Evolutionary conservation across 2,888 invertebrate genomes (phyloP).

Genomic region (Melinaea marsaeus): DNA sequence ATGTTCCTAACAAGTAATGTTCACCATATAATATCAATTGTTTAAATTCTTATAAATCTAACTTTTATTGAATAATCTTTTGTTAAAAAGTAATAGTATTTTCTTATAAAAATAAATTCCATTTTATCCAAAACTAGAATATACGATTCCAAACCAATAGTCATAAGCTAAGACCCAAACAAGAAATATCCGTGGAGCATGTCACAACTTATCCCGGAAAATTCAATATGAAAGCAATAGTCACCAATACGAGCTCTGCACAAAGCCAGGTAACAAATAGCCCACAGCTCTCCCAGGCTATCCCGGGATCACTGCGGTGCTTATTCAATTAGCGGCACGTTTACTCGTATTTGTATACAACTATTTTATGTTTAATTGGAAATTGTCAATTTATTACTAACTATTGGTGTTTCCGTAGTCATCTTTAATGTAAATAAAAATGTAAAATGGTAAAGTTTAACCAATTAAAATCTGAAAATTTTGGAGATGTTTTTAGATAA

Average conservation of each 20-base stretch:
- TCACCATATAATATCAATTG: no score
- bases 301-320: constrained; percentile 28
- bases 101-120: no score
- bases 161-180: constrained; percentile 16
- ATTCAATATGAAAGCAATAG: constrained; percentile 35
- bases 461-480: no score
- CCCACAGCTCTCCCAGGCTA: constrained; percentile 22
- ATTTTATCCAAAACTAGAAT: background rate
- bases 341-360: background rate
- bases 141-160: constrained; percentile 12
- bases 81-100: background rate
- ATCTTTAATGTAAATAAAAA: no score
- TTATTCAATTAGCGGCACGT: constrained; percentile 32
- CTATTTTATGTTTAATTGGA: background rate
- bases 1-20: no score
- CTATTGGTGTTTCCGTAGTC: no score
- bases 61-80: no score
- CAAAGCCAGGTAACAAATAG: constrained; percentile 36
- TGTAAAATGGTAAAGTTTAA: no score
- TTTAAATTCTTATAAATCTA: no score
- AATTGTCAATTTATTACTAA: no score
- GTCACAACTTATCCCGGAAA: constrained; percentile 20
- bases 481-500: no score
- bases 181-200: constrained; percentile 18
- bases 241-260: constrained; percentile 29